Base-by-base conservation (phyloP, 2,888 invertebrate species). In the Clusia tigrina region DNA sequence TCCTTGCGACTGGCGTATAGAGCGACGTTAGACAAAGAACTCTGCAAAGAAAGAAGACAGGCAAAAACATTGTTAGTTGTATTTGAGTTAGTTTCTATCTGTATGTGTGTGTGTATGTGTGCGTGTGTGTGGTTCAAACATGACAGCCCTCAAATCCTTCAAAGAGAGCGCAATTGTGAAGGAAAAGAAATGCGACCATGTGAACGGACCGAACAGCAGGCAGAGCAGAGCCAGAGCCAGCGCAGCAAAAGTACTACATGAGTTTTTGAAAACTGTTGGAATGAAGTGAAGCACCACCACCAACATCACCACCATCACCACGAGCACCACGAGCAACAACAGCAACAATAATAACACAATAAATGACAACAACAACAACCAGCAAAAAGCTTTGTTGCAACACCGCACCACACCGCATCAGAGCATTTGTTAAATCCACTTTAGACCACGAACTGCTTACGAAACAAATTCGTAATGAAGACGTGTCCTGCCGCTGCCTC, bases 381-480 rank as follows among this genome's bases (percentile, higher is more conserved):
- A 18, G n/a, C 42, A 42, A 42, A 42, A 6, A n/a, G 3, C 15
- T 48, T 18, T 15, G 22, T 48, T 48, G 48, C 3, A 18, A 18
- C 48, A 48, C 42, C 42, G n/a, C 42, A 42, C 9, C 42, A 42
- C 9, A n/a, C n/a, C n/a, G n/a, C n/a, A n/a, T n/a, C n/a, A 12
- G 12, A 32, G 32, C 32, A 32, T n/a, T 42, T 42, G 15, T n/a
- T 15, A 42, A 42, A n/a, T n/a, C n/a, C 3, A 15, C 12, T n/a
- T 15, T n/a, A 10, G 42, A 42, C 42, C 42, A n/a, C 42, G n/a
- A 42, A n/a, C 42, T 42, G 42, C 42, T 42, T 42, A 42, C 42
- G 42, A 6, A 42, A 42, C 42, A 42, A 12, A 12, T 42, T n/a
- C n/a, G 42, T 12, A 42, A 42, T 42, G n/a, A 42, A 42, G 42